Conservation (phyloP, 2,888 invertebrate genomes). For the Nemapogon koenigi region DNA sequence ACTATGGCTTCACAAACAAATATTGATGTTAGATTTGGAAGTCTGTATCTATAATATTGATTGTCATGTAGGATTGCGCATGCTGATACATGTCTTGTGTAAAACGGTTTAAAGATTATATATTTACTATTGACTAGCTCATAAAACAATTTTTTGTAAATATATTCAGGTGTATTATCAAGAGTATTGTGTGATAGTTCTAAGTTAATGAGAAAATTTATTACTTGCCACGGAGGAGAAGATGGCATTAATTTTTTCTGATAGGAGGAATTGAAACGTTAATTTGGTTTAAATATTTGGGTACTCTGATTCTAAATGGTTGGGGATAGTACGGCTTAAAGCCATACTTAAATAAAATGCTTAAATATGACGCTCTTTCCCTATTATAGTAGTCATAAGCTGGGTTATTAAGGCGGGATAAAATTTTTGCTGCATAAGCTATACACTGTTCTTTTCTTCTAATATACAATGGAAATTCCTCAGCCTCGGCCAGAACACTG, state of each 20-base stretch:
- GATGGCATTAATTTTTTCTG: not conserved
- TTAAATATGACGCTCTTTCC: too few relatives aligned
- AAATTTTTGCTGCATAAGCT: not conserved
- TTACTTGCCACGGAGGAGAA: not conserved
- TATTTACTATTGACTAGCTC: constrained; percentile 2
- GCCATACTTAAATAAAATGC: too few relatives aligned
- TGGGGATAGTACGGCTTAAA: not conserved
- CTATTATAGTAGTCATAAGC: constrained; percentile 1
- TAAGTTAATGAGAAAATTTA: not conserved
- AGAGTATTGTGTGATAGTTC: too few relatives aligned
- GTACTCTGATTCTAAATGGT: not conserved
- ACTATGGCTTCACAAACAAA: constrained; percentile 7
- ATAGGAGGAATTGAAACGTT: not conserved
- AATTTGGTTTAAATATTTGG: not conserved
- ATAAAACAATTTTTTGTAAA: too few relatives aligned
- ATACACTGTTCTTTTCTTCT: not conserved
- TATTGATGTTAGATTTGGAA: constrained; percentile 4
- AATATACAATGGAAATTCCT: not conserved
- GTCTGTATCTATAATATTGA: constrained; percentile 3
- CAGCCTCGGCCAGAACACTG: constrained; percentile 1
- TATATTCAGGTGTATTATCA: too few relatives aligned
- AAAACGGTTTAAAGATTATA: constrained; percentile 2
- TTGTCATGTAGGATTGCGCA: constrained; percentile 1
- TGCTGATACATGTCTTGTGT: constrained; percentile 5
- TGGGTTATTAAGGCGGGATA: not conserved